Conservation (phyloP, 2,797 vertebrate genomes). For the Triplophysa yarkandensis region DNA sequence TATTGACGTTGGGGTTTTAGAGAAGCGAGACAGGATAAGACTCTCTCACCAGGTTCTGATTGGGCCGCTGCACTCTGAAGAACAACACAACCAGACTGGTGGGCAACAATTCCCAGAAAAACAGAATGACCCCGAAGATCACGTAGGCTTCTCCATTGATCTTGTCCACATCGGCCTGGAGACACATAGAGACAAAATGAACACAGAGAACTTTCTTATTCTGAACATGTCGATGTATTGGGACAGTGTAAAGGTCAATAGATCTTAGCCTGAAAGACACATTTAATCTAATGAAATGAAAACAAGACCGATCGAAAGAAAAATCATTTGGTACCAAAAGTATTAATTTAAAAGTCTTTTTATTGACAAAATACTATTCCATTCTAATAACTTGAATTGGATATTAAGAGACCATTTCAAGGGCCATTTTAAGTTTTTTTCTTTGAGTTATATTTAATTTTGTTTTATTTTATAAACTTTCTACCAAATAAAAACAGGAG, state of each 20-base stretch:
- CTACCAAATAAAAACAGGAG: too few relatives aligned
- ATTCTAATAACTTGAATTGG: too few relatives aligned
- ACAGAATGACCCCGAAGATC: slow-evolving; percentile 89
- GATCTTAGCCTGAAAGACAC: not conserved
- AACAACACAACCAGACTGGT: slow-evolving; percentile 89
- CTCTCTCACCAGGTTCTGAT: slow-evolving; percentile 89
- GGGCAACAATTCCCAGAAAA: slow-evolving; percentile 94
- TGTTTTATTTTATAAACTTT: too few relatives aligned
- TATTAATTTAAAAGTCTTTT: not conserved
- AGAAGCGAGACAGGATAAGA: slow-evolving; percentile 7
- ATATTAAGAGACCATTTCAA: too few relatives aligned
- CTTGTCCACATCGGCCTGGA: slow-evolving; percentile 77
- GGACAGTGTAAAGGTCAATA: slow-evolving; percentile 2
- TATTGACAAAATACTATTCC: not conserved
- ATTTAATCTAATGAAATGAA: not conserved
- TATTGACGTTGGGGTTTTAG: slow-evolving; percentile 17
- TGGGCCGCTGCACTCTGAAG: slow-evolving; percentile 90
- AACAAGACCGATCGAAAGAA: not conserved
- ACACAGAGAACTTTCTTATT: slow-evolving; percentile 16
- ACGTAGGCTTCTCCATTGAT: slow-evolving; percentile 85
- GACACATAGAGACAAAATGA: slow-evolving; percentile 29
- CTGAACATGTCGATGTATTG: not conserved
- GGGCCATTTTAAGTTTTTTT: too few relatives aligned
- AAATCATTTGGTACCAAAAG: not conserved
- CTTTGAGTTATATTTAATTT: too few relatives aligned